Percentiles rank a stretch among this genome's conserved stretches.
These are phyloP conservation scores for Gallinago media DNA, from an alignment of 2,113 vertebrate species.

Conservation along the genomic window DNA sequence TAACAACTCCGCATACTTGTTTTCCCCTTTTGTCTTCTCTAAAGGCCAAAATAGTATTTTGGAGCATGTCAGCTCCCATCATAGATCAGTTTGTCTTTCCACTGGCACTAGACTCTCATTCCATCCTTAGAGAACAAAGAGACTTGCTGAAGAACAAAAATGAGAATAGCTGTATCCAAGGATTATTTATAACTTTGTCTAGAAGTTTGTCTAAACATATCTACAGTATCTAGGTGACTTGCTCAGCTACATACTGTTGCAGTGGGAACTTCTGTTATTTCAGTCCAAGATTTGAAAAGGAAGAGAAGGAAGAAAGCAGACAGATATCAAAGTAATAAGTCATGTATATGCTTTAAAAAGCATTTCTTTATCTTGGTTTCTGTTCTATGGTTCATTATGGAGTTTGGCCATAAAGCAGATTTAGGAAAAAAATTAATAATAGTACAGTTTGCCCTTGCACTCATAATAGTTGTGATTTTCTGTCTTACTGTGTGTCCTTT, in stretches of 20 bases:
- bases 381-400: constrained; percentile 6
- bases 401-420: background rate
- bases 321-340: constrained; percentile 17
- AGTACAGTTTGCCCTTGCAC: background rate
- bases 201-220: constrained; percentile 67
- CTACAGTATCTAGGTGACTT: constrained; percentile 62
- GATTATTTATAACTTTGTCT: constrained; percentile 63
- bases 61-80: constrained; percentile 21
- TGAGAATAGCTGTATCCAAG: constrained; percentile 56
- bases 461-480: background rate
- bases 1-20: constrained; percentile 6
- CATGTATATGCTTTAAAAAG: background rate
- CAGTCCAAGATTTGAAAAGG: background rate
- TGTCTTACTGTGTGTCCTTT: background rate
- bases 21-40: constrained; percentile 47
- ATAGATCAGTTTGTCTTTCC: constrained; percentile 60
- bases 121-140: constrained; percentile 60
- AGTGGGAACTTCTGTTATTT: constrained; percentile 50
- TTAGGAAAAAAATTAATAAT: background rate
- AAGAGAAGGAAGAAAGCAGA: background rate
- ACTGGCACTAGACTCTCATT: constrained; percentile 63
- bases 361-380: constrained; percentile 47
- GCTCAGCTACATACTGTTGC: background rate
- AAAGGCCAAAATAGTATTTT: constrained; percentile 48
- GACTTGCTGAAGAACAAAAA: constrained; percentile 58